Evolutionary conservation across 2,113 vertebrate genomes (phyloP), one percentile per base, ranked within the genome.

Genomic region (Rhabdomys dilectus): DNA sequence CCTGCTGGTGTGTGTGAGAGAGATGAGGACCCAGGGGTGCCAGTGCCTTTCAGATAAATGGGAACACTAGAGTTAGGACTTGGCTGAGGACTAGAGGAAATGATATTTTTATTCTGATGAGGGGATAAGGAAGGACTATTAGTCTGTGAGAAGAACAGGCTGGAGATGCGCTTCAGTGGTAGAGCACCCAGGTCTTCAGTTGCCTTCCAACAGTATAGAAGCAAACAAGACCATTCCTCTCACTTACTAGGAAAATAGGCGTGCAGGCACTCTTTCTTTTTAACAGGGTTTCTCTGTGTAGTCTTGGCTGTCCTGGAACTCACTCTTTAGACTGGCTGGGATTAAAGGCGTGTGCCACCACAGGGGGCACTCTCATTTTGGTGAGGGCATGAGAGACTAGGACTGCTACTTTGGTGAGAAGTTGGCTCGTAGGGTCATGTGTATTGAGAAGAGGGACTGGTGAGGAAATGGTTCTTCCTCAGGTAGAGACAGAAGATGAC

Each of bases 371-470:
- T 60, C 11, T 86, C 88, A 77, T 39, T 95, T 73, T 85, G 66
- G 53, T 72, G 91, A 87, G 31, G 66, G 48, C 19, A 29, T 53
- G 60, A 53, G 34, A 36, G 19, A 80, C 76, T 91, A 73, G 73
- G 75, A 94, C 62, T 45, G n/a, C 66, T 89, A 24, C 56, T 93
- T 77, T 89, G 82, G 39, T 89, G 66, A 81, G 60, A 58, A 58
- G 45, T 36, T 77, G 66, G 42, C 53, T 91, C 17, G 64, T 36
- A 92, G 45, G 77, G 36, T 21, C 51, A 17, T 31, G 17, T 31
- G 90, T 45, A 29, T 34, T 19, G n/a, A 75, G 66, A 91, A 66
- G 80, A 58, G 66, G 5, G 26, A 56, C 29, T 70, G 64, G 70
- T 39, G 13, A 94, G 39, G 26, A 80, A 58, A 51, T 72, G 51